Evolutionary conservation across 2,113 vertebrate species (phyloP), one percentile per base, ranked within the genome.

Genomic region (Anser cygnoides): DNA sequence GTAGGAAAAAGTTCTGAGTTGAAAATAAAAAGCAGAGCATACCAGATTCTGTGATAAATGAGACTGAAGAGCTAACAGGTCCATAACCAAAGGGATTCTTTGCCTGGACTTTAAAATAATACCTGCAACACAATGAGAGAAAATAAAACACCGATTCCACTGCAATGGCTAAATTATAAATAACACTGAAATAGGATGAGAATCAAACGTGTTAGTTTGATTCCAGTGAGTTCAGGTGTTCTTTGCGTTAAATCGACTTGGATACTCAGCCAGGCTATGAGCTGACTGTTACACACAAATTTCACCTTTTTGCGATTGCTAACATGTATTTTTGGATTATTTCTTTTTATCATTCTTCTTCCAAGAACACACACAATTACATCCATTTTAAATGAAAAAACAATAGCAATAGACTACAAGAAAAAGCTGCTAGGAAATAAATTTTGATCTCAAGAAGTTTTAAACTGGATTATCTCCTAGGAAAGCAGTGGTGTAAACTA

Each of bases 51-150:
- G 99, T 99, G 75, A 99, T 97, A 94, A 99, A 99, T 29, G 98
- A 98, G 73, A 99, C 98, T 0, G 98, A 99, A 37, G 99, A 98
- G 70, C 99, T 99, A 93, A 99, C 26, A 19, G 99, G 99, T 68
- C 99, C 99, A 65, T 99, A 98, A 90, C 99, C 99, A 77, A 99
- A 98, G 52, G 99, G 98, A 95, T 99, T 99, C 97, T 98, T 99
- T 73, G 99, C 99, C 97, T 99, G 99, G 70, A 99, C 99, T 98
- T 98, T 99, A 97, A 99, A 99, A 96, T 99, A 99, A 97, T 99
- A 99, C 95, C 99, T 99, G 97, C 89, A 98, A 97, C 43, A 44
- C 76, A 82, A 94, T 93, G 55, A 93, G 37, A 86, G 16, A 46
- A 88, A 89, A 67, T 76, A 77, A 97, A 92, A 73, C 6, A 76